Base-by-base conservation (phyloP, 2,888 invertebrate genomes). In the Leptinotarsa peninsularis region DNA sequence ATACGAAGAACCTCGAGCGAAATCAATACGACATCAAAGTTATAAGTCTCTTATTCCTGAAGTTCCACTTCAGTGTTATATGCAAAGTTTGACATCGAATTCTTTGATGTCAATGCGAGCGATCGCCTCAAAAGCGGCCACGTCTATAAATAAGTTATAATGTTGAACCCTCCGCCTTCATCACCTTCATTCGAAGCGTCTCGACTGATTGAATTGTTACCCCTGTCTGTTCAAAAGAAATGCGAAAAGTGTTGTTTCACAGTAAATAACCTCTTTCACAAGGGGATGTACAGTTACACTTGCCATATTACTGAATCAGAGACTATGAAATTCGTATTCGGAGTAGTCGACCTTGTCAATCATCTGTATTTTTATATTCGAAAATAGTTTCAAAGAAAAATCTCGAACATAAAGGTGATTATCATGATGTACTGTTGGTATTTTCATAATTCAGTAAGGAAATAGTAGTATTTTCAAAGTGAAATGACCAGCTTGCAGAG, bases 81-180 rank as follows among this genome's bases (percentile, higher is more conserved):
- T 71, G 74, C 50, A 76, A 74, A 76, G 71, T 76, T 76, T 76
- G 69, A 63, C 71, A 71, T 68, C 60, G 71, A 56, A 58, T 71
- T 71, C 71, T 76, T 71, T 76, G 76, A 76, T 72, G 76, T 76
- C 67, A 50, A 74, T 71, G 73, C 71, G 56, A 73, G 54, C 58
- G 68, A 72, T 76, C 71, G 66, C 58, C 49, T 71, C 63, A 67
- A 76, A 73, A 71, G 63, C 63, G 67, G 63, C 66, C 71, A 67
- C n/a, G 73, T 67, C 73, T 76, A 71, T 73, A 60, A 73, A 71
- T 67, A 71, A 76, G 71, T 75, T 71, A 63, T 63, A 63, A 63
- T 63, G 63, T 63, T 43, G 63, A 63, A 63, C 63, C 63, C 14
- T 50, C 67, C 63, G 52, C 52, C 75, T 58, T 58, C 63, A 71